phyloP scores from a whole-genome alignment of 2,113 vertebrate species.

The Donacobius atricapilla region DNA sequence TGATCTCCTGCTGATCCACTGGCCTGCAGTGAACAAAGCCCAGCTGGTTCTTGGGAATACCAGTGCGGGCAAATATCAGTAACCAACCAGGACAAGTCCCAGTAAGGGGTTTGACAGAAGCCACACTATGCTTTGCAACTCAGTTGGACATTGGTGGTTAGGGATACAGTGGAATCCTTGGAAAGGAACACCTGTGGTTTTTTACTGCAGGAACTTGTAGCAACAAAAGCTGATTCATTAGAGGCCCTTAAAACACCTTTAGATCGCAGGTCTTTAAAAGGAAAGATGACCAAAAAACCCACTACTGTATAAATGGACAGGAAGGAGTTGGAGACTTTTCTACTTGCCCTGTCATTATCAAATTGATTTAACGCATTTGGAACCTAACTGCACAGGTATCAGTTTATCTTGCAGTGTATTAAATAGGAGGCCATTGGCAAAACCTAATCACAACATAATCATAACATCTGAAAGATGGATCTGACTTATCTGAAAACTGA shows the following conservation, averaged over 20 bases:
- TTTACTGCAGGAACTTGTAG: not conserved
- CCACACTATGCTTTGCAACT: not conserved
- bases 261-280: not conserved
- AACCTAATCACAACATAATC: not conserved
- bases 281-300: not conserved
- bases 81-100: not conserved
- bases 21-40: not conserved
- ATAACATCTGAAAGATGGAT: not conserved
- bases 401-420: not conserved
- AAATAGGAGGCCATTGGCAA: not conserved
- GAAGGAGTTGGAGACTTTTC: not conserved
- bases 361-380: slow-evolving; percentile 6
- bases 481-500: not conserved
- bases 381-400: slow-evolving; percentile 2
- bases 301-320: not conserved
- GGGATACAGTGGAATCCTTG: not conserved
- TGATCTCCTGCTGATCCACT: not conserved
- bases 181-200: not conserved
- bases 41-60: not conserved
- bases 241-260: not conserved
- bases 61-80: not conserved
- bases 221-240: not conserved
- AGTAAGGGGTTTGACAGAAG: not conserved
- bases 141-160: not conserved
- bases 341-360: not conserved